Base-by-base conservation (phyloP, 92 coral and sea anemone genomes). In the Epizoanthus rinbou region DNA sequence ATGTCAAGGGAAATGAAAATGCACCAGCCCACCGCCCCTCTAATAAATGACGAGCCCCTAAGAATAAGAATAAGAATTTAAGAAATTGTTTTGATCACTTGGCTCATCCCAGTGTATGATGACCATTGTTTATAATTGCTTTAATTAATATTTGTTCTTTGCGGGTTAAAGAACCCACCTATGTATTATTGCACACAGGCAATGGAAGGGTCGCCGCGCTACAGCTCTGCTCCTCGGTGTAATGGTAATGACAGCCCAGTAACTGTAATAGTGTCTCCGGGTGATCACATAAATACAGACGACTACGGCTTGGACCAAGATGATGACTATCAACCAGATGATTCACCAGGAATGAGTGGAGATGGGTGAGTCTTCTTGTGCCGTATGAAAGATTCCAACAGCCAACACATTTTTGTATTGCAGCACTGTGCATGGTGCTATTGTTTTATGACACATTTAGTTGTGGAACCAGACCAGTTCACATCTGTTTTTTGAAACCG, bases 231-330 rank as follows among this genome's bases (percentile, higher is more conserved):
- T 24, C 95, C 89, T 25, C 91, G 88, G 35, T 91, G 95, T 63
- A 97, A 97, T 92, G 99, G 99, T 25, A 80, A 92, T 74, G 97
- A 92, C 41, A 97, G 96, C 80, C 92, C 98, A 41, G 93, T 94
- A 8, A 90, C 99, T 60, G 98, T 97, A 14, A 93, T 95, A 19
- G 99, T 97, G 24, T 88, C 98, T 17, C 95, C 98, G 17, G 90
- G 94, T 21, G 95, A 89, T 53, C 98, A 89, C 53, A 81, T 91
- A 18, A 93, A 87, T 23, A 62, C 69, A 81, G 93, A 90, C 63
- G 97, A 93, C 50, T 93, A 88, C 78, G 68, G 80, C 76, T 71
- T 88, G 35, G 91, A 82, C 14, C 85, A 85, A 64, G 98, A 91
- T 28, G 94, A 93, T 28, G 90, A 86, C 37, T 92, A 89, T 58